Evolutionary conservation across 2,797 vertebrate species (phyloP).

Genomic region (Tapirus indicus): DNA sequence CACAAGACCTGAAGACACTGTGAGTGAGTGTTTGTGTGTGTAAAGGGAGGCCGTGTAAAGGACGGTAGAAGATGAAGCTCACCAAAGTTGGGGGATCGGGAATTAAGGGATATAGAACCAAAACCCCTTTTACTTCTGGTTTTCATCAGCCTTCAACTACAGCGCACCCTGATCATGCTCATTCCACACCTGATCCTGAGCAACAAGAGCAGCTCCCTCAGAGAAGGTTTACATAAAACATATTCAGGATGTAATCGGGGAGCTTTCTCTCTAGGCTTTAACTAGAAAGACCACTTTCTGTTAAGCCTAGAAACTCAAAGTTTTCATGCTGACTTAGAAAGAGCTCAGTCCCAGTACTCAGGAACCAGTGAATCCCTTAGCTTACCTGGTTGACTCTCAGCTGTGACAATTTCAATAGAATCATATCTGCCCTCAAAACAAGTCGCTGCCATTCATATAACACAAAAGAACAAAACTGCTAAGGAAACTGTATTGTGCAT

Average conservation of each 20-base stretch:
- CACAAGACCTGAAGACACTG: too few relatives aligned
- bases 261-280: not conserved
- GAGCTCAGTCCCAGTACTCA: not conserved
- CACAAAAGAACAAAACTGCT: not conserved
- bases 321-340: not conserved
- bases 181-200: not conserved
- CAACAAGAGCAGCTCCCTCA: not conserved
- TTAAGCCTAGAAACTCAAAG: not conserved
- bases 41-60: too few relatives aligned
- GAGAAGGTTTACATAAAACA: not conserved
- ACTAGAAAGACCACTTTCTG: not conserved
- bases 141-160: not conserved
- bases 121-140: not conserved
- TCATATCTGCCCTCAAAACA: not conserved
- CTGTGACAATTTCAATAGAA: not conserved
- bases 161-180: not conserved
- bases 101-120: not conserved
- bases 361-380: not conserved
- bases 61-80: too few relatives aligned
- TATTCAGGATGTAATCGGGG: not conserved
- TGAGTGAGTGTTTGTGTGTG: too few relatives aligned
- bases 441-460: not conserved
- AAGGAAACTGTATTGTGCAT: not conserved
- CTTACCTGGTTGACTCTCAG: not conserved
- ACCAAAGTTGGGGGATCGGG: too few relatives aligned